Conservation (phyloP, 2,797 vertebrate genomes). For the Limnodromus scolopaceus region DNA sequence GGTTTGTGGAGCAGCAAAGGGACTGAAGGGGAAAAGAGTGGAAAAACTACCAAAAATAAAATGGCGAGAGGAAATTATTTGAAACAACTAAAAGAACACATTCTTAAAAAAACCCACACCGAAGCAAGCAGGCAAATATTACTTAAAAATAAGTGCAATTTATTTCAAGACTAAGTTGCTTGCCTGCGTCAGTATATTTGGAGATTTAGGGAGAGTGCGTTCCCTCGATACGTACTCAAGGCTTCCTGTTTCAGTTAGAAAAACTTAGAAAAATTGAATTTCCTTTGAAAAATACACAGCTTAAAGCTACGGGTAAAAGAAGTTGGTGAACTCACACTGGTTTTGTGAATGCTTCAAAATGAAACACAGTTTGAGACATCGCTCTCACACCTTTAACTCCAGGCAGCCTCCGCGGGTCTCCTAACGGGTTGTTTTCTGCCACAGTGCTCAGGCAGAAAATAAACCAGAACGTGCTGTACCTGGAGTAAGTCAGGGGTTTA, state of each 20-base stretch:
- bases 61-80: background rate
- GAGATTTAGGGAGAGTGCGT: background rate
- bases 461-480: background rate
- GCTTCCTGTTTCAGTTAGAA: background rate
- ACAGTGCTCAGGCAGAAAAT: background rate
- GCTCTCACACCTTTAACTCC: background rate
- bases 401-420: background rate
- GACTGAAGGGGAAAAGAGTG: background rate
- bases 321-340: background rate
- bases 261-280: background rate
- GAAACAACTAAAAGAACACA: background rate
- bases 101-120: background rate
- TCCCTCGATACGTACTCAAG: background rate
- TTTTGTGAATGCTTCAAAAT: conserved; percentile 15
- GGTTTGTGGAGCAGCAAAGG: background rate
- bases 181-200: background rate
- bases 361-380: background rate
- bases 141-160: background rate
- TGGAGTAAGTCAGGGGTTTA: background rate
- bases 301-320: background rate
- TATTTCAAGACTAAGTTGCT: background rate
- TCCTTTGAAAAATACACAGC: background rate
- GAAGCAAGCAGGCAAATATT: background rate
- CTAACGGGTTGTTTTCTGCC: background rate
- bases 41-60: background rate